phyloP scores from a whole-genome alignment of 1,140 invertebrate species.

The Grapholita molesta region DNA sequence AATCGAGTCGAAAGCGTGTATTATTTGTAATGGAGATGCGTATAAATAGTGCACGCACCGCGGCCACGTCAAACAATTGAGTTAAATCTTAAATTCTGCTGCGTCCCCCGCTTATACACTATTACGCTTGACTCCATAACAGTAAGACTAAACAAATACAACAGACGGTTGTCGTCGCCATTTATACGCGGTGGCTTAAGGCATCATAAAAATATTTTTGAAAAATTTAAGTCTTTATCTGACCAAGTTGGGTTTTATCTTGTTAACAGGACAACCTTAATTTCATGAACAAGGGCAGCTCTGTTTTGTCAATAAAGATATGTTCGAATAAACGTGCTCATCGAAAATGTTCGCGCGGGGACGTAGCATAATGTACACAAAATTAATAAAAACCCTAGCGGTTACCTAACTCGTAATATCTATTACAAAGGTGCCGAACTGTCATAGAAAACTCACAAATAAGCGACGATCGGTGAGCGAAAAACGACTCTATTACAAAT shows the following conservation, averaged over 20 bases:
- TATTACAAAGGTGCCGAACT: neutral
- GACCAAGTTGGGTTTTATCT: too few relatives aligned
- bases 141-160: neutral
- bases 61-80: neutral
- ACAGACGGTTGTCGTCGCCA: neutral
- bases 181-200: too few relatives aligned
- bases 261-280: too few relatives aligned
- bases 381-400: neutral
- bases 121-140: neutral
- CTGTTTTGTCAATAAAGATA: too few relatives aligned
- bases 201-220: too few relatives aligned
- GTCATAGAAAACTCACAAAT: neutral
- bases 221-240: too few relatives aligned
- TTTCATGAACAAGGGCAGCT: too few relatives aligned
- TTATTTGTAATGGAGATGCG: conserved; percentile 39
- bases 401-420: neutral
- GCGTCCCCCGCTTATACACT: neutral
- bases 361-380: neutral
- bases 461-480: neutral
- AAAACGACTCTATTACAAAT: conserved; percentile 32
- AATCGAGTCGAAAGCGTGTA: conserved; percentile 23
- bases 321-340: neutral
- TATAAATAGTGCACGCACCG: neutral
- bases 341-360: neutral
- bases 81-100: neutral